These are phyloP conservation scores for Drosophila sordidula DNA, from an alignment of 2,888 invertebrate species.

Conservation along the genomic window DNA sequence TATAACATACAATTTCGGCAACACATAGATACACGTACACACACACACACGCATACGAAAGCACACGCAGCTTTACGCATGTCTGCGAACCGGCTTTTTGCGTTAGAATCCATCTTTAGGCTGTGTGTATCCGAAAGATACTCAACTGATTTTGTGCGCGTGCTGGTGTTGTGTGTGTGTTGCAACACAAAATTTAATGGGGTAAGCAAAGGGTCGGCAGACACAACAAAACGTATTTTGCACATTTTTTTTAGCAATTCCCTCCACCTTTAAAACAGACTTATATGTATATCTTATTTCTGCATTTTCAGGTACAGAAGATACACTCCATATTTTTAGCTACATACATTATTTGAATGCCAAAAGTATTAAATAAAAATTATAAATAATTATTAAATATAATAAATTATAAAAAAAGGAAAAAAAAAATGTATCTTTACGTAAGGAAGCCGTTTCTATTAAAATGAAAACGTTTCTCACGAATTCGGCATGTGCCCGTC, in stretches of 20 bases:
- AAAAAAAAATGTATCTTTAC: too few species aligned
- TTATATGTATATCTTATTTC: too few species aligned
- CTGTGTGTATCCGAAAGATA: constrained; percentile 57
- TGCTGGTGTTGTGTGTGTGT: constrained; percentile 24
- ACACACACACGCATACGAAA: constrained; percentile 16
- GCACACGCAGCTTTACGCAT: constrained; percentile 65
- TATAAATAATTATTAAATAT: too few species aligned
- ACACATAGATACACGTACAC: not conserved
- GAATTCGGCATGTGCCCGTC: constrained; percentile 29
- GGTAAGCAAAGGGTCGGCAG: constrained; percentile 77
- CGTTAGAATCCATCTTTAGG: constrained; percentile 58
- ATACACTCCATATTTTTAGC: too few species aligned
- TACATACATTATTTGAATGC: too few species aligned
- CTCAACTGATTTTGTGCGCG: constrained; percentile 31
- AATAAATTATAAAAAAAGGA: not conserved
- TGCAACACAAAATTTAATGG: constrained; percentile 81
- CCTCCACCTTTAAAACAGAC: not conserved
- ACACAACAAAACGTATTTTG: constrained; percentile 12
- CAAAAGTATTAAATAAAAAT: too few species aligned
- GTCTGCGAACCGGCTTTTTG: constrained; percentile 77
- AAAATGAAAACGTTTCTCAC: constrained; percentile 10
- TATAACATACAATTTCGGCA: constrained; percentile 23
- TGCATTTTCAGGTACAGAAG: too few species aligned
- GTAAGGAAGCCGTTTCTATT: not conserved
- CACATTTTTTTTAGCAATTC: not conserved